phyloP scores from a whole-genome alignment of 1,140 invertebrate genomes.

The Stenopsyche tienmushanensis region DNA sequence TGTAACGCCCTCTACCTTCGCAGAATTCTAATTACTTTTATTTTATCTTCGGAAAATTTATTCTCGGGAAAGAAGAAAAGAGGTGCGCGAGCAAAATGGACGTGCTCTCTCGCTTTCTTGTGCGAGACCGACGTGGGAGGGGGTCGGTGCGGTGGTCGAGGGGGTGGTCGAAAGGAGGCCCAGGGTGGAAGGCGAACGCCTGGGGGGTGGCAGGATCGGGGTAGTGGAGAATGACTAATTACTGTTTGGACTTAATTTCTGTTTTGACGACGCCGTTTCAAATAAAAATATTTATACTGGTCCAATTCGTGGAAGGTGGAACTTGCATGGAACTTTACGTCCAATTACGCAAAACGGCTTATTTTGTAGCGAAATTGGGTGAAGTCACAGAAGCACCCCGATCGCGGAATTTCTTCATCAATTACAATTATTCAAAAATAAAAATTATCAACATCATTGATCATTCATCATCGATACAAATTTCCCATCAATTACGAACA shows the following conservation, averaged over 20 bases:
- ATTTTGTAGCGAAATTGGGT: too few species aligned
- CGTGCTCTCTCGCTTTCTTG: slow-evolving; percentile 30
- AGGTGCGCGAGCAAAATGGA: slow-evolving; percentile 36
- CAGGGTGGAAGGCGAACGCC: not conserved
- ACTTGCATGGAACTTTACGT: not conserved
- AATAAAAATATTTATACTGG: slow-evolving; percentile 42
- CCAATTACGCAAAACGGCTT: too few species aligned
- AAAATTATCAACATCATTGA: too few species aligned
- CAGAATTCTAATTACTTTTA: slow-evolving; percentile 43
- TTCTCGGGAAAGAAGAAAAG: slow-evolving; percentile 41
- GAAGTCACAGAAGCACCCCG: too few species aligned
- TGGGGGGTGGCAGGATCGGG: not conserved
- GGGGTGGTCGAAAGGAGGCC: not conserved
- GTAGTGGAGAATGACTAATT: slow-evolving; percentile 40
- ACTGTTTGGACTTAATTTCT: slow-evolving; percentile 43
- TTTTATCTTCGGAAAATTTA: slow-evolving; percentile 43
- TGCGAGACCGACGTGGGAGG: slow-evolving; percentile 3
- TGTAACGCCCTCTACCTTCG: slow-evolving; percentile 40
- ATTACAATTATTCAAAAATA: too few species aligned
- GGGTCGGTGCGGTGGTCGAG: slow-evolving; percentile 7
- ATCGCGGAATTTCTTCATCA: too few species aligned
- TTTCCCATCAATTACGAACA: too few species aligned
- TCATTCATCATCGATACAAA: too few species aligned
- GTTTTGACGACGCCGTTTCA: slow-evolving; percentile 41
- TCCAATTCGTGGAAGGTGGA: slow-evolving; percentile 9